Percentiles rank a stretch among this genome's conserved stretches.
Evolutionary conservation across 1,140 invertebrate genomes (phyloP).

Genomic region (Prorops nasuta): DNA sequence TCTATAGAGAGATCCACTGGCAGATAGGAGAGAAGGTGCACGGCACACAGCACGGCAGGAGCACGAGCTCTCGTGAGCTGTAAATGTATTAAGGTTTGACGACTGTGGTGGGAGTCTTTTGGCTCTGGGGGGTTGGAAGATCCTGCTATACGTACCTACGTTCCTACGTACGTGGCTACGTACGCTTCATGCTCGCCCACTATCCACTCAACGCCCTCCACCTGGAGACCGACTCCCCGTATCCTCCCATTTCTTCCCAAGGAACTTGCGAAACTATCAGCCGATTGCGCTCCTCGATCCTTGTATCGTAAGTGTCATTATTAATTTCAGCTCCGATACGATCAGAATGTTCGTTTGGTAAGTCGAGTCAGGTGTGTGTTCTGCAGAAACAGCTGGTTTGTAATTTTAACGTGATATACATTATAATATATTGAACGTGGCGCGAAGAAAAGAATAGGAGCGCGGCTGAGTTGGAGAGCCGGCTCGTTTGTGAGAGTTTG

Average conservation of each 20-base stretch:
- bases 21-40: constrained; percentile 38
- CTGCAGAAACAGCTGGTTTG: no score
- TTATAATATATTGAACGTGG: not conserved
- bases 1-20: constrained; percentile 45
- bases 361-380: no score
- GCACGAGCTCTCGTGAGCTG: constrained; percentile 44
- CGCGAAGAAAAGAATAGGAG: constrained; percentile 6
- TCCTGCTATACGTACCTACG: constrained; percentile 13
- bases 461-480: constrained; percentile 10
- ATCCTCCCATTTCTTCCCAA: no score
- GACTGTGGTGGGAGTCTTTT: constrained; percentile 47
- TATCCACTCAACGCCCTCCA: no score
- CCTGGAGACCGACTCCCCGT: no score
- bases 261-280: no score
- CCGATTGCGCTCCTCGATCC: no score
- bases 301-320: no score
- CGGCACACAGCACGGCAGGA: constrained; percentile 31
- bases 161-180: constrained; percentile 29
- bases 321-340: no score
- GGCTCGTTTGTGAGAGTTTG: constrained; percentile 38
- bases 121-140: constrained; percentile 10
- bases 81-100: constrained; percentile 59
- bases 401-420: no score
- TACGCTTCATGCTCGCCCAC: no score
- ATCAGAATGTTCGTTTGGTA: no score